Conservation (phyloP, 2,113 vertebrate species). For the Morone saxatilis region DNA sequence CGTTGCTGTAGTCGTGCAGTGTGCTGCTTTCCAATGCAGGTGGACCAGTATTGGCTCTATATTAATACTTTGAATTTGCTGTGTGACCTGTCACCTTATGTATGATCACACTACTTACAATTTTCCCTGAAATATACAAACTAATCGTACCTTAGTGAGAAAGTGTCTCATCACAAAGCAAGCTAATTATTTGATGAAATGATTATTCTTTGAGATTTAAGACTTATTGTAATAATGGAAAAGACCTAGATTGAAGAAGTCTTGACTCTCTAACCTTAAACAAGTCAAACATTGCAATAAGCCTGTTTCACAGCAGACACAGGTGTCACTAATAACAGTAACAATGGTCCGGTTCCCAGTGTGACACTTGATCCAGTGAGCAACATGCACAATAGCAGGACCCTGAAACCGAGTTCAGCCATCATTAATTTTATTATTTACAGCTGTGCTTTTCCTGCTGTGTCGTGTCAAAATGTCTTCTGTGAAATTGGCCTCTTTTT, state of each 20-base stretch:
- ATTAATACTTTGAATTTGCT: background rate
- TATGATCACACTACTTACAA: background rate
- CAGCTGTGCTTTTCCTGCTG: background rate
- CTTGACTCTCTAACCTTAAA: background rate
- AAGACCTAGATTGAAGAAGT: background rate
- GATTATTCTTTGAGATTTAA: background rate
- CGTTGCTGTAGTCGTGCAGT: background rate
- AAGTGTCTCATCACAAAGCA: background rate
- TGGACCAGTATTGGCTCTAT: background rate
- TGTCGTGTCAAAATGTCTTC: background rate
- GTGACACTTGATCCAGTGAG: background rate
- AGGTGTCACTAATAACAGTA: background rate
- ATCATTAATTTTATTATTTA: background rate
- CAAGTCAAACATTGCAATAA: background rate
- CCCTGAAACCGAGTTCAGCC: background rate
- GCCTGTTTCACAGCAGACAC: background rate
- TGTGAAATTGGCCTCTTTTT: background rate
- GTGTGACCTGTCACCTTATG: background rate
- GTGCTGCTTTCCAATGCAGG: background rate
- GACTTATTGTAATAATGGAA: background rate
- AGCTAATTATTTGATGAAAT: background rate
- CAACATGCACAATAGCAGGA: background rate
- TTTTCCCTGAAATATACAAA: conserved; percentile 3
- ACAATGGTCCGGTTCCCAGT: background rate
- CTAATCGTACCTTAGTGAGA: background rate